Evolutionary conservation across 2,888 invertebrate genomes (phyloP), one percentile per base, ranked within the genome.

Genomic region (Rhynchonema sp.): DNA sequence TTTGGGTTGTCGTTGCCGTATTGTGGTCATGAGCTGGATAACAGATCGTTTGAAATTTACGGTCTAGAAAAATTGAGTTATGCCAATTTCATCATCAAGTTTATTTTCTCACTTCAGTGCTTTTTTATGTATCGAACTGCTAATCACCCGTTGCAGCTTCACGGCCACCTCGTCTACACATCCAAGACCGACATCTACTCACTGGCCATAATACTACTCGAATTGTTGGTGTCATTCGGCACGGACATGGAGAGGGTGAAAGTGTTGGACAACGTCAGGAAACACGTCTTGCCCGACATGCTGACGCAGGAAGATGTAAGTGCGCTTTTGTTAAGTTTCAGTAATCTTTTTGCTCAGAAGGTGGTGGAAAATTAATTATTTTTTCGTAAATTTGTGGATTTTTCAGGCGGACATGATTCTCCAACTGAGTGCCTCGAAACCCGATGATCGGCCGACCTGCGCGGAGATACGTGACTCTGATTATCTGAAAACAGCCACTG

Each of bases 221-320:
- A 98, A 76, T 74, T 98, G 60, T 78, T 94, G 53, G 83, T 85
- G 59, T 87, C 89, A 25, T 94, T 96, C 74, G 76, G 78, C 17
- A 96, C 96, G 0, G 85, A 88, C 74, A 84, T 89, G 81, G 96
- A 98, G 76, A 80, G 94, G 23, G 59, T 65, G 20, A 46, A 56
- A 17, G 61, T 64, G 26, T 63, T 64, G 55, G 60, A 55, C 13
- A 59, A 57, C 30, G 63, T 62, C 23, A 64, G 65, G 49, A 17
- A 17, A 13, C 20, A n/a, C 49, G 3, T 3, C 20, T n/a, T 49
- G 23, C 49, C 49, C 49, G 49, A 49, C 20, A 13, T 6, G 3
- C 49, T 49, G n/a, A 49, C 13, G 3, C n/a, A 6, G n/a, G 20
- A 6, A n/a, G 49, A 49, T 49, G 49, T 49, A 3, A 23, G 49